These are phyloP conservation scores for Aleiodes leptofemur DNA, from an alignment of 2,888 invertebrate genomes.

Conservation along the genomic window DNA sequence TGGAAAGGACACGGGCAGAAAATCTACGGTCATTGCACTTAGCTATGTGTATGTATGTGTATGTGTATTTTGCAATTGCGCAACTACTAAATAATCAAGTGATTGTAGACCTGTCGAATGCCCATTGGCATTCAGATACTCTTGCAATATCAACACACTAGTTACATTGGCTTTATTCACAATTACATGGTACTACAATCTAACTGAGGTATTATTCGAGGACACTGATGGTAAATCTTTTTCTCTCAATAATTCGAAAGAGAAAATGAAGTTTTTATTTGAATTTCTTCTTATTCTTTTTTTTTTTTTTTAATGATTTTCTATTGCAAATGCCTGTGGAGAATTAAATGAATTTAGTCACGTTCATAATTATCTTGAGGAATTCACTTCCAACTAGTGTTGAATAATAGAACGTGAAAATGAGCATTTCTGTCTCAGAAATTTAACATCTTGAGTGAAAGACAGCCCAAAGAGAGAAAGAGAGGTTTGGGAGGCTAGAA, in stretches of 20 bases:
- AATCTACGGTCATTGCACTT: conserved; percentile 50
- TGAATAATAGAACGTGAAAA: conserved; percentile 7
- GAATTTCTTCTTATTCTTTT: conserved; percentile 1
- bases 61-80: conserved; percentile 32
- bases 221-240: conserved; percentile 1
- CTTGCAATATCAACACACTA: conserved; percentile 23
- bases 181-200: not conserved
- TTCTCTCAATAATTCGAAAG: not conserved
- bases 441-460: not conserved
- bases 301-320: not conserved
- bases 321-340: not conserved
- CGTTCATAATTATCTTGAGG: conserved; percentile 36
- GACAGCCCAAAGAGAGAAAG: not conserved
- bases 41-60: not conserved
- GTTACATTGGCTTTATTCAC: not conserved
- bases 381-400: not conserved
- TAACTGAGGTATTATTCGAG: conserved; percentile 15
- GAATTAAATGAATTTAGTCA: conserved; percentile 38
- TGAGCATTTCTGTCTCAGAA: not conserved
- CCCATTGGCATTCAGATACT: conserved; percentile 22
- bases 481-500: not conserved
- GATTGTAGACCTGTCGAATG: conserved; percentile 39
- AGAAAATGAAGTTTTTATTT: not conserved
- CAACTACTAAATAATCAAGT: conserved; percentile 43
- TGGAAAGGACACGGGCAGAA: conserved; percentile 42